These are phyloP conservation scores for Candoia aspera DNA, from an alignment of 2,113 vertebrate species.

Conservation along the genomic window DNA sequence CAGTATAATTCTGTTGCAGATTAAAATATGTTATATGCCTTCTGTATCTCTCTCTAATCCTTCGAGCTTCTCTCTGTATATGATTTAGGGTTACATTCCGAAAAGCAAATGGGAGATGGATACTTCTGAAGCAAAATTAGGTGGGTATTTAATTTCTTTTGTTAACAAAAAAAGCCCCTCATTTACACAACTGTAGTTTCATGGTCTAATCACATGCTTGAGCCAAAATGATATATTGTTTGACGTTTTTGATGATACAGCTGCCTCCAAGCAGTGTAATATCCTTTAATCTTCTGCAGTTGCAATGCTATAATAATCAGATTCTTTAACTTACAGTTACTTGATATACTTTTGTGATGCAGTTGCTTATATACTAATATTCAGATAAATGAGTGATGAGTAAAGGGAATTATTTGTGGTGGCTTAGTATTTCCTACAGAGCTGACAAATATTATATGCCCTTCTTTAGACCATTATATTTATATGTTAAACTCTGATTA, in stretches of 20 bases:
- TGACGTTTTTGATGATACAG: slow-evolving; percentile 32
- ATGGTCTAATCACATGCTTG: slow-evolving; percentile 47
- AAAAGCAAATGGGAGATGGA: slow-evolving; percentile 99
- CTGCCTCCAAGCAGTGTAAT: not conserved
- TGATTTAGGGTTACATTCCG: slow-evolving; percentile 99
- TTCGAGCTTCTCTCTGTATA: slow-evolving; percentile 95
- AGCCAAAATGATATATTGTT: slow-evolving; percentile 45
- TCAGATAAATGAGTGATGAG: slow-evolving; percentile 39
- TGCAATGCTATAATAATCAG: not conserved
- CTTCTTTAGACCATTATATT: slow-evolving; percentile 26
- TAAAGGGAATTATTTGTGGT: not conserved
- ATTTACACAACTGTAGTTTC: slow-evolving; percentile 62
- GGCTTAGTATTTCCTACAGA: slow-evolving; percentile 31
- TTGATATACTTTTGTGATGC: not conserved
- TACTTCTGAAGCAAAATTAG: slow-evolving; percentile 98
- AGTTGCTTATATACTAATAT: slow-evolving; percentile 27
- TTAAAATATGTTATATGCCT: slow-evolving; percentile 77
- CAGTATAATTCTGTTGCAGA: slow-evolving; percentile 78
- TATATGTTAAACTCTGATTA: slow-evolving; percentile 16
- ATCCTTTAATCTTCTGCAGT: slow-evolving; percentile 21
- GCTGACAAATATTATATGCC: slow-evolving; percentile 16
- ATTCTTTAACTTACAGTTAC: slow-evolving; percentile 10
- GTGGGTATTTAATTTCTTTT: slow-evolving; percentile 85
- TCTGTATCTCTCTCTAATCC: slow-evolving; percentile 86
- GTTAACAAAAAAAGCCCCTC: slow-evolving; percentile 65